A percentile compares a stretch with the other conserved stretches of the same genome.
Evolutionary conservation across 1,140 invertebrate species (phyloP).

Genomic region (Scaptomyza montana): DNA sequence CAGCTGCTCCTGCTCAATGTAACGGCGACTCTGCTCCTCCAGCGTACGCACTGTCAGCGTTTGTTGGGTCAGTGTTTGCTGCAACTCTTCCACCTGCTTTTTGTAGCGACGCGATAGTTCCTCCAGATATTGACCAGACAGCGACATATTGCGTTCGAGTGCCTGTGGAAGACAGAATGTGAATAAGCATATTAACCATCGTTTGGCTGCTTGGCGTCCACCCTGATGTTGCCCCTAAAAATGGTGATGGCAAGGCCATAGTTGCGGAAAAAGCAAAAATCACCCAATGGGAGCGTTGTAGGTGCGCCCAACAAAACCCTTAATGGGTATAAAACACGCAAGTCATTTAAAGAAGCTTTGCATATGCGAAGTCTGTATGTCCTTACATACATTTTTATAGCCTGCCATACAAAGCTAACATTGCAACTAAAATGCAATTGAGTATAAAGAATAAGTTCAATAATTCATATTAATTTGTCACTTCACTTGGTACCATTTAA

Average conservation of each 20-base stretch:
- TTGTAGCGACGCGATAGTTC: slow-evolving; percentile 97
- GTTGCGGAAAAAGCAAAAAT: slow-evolving; percentile 17
- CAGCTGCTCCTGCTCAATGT: slow-evolving; percentile 88
- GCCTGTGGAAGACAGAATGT: slow-evolving; percentile 85
- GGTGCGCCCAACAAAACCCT: slow-evolving; percentile 35
- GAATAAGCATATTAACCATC: slow-evolving; percentile 1
- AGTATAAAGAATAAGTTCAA: no score
- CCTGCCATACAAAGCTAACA: no score
- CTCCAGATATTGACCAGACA: slow-evolving; percentile 97
- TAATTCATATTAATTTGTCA: no score
- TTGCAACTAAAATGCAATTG: no score
- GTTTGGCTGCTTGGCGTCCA: slow-evolving; percentile 1
- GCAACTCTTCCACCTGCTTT: slow-evolving; percentile 98
- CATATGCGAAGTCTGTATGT: slow-evolving; percentile 9
- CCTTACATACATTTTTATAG: background rate
- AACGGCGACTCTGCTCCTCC: slow-evolving; percentile 89
- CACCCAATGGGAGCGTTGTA: slow-evolving; percentile 40
- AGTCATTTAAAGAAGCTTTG: slow-evolving; percentile 2
- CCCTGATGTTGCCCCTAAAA: slow-evolving; percentile 20
- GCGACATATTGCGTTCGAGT: slow-evolving; percentile 97
- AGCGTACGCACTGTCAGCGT: slow-evolving; percentile 91
- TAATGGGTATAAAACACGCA: slow-evolving; percentile 67
- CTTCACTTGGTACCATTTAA: background rate
- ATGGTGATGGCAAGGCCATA: slow-evolving; percentile 17
- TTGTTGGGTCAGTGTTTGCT: slow-evolving; percentile 92